These are phyloP conservation scores for Lucifuga dentata DNA, from an alignment of 2,113 vertebrate genomes.

Conservation along the genomic window DNA sequence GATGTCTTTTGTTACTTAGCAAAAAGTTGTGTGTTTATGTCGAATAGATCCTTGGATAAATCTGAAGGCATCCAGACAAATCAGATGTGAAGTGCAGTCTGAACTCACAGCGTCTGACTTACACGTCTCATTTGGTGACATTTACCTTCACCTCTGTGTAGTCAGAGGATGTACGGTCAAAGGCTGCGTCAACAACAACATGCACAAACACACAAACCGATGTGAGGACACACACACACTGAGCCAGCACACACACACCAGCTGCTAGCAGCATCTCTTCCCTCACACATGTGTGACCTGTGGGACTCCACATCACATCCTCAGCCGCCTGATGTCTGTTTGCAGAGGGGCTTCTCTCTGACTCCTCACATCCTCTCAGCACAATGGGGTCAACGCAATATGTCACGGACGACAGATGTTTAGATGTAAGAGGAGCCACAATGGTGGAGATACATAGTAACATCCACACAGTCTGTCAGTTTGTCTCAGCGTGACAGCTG, in stretches of 20 bases:
- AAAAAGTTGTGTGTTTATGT: too few relatives aligned
- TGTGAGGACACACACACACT: slow-evolving; percentile 12
- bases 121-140: slow-evolving; percentile 4
- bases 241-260: slow-evolving; percentile 20
- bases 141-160: slow-evolving; percentile 34
- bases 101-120: not conserved
- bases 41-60: not conserved
- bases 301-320: slow-evolving; percentile 32
- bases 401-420: slow-evolving; percentile 50
- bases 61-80: not conserved
- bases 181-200: slow-evolving; percentile 37
- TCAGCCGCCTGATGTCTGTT: slow-evolving; percentile 34
- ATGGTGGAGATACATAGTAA: not conserved
- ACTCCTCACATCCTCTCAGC: slow-evolving; percentile 37
- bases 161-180: slow-evolving; percentile 42
- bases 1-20: not conserved
- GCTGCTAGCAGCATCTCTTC: slow-evolving; percentile 44
- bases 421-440: slow-evolving; percentile 11
- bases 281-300: slow-evolving; percentile 36
- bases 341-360: slow-evolving; percentile 31
- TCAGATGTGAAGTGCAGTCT: not conserved
- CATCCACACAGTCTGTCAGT: too few relatives aligned
- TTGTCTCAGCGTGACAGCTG: too few relatives aligned
- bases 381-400: slow-evolving; percentile 42
- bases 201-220: slow-evolving; percentile 15